Evolutionary conservation across 2,888 invertebrate genomes (phyloP).

Genomic region (Sarcophaga caerulescens): DNA sequence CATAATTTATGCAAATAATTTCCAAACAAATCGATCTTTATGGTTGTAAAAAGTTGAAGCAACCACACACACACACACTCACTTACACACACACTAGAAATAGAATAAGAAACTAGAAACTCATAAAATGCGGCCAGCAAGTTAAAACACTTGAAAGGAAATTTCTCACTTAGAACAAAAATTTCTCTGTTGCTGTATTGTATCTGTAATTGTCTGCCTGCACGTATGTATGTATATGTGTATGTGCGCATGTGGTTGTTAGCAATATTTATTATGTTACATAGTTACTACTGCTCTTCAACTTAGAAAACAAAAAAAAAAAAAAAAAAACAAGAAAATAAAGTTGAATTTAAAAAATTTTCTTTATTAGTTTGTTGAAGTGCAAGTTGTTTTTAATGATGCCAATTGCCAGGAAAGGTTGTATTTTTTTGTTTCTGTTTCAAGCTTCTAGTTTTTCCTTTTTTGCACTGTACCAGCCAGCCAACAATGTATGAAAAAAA

Average conservation of each 20-base stretch:
- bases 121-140: slow-evolving; percentile 40
- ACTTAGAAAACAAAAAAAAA: slow-evolving; percentile 42
- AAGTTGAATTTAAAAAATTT: slow-evolving; percentile 57
- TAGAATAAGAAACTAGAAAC: slow-evolving; percentile 24
- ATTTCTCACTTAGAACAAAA: slow-evolving; percentile 47
- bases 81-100: not conserved
- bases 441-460: no score
- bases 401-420: slow-evolving; percentile 59
- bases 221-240: no score
- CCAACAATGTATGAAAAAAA: no score
- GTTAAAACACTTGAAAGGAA: slow-evolving; percentile 43
- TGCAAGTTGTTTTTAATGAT: slow-evolving; percentile 66
- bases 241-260: not conserved
- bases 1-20: slow-evolving; percentile 61
- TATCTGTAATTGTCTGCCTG: not conserved
- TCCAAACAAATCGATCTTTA: slow-evolving; percentile 63
- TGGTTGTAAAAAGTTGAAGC: slow-evolving; percentile 56
- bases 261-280: slow-evolving; percentile 28
- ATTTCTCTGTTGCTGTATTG: slow-evolving; percentile 31
- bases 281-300: not conserved
- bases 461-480: no score
- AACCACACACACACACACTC: not conserved
- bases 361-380: slow-evolving; percentile 65
- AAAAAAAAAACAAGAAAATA: no score
- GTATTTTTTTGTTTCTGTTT: not conserved